Evolutionary conservation across 2,888 invertebrate species (phyloP), one percentile per base, ranked within the genome.

Genomic region (Ceraclea dissimilis): DNA sequence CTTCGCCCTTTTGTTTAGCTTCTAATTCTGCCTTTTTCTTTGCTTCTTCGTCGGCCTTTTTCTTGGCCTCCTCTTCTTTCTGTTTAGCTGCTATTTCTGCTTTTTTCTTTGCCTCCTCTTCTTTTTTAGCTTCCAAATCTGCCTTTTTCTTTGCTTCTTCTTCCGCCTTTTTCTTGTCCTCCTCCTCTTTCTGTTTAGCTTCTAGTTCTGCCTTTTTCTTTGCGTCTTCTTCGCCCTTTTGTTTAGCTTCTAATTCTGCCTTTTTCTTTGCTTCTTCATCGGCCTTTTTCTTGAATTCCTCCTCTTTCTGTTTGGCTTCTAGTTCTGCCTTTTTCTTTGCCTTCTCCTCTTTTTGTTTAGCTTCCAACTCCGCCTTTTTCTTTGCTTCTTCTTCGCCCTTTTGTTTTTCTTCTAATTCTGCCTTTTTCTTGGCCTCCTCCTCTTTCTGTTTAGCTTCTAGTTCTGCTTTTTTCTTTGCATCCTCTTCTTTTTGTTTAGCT

Each of bases 1-100:
- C 58, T 49, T 53, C 63, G 62, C 63, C 39, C 49, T 31, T 34
- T 34, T 55, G 34, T 31, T 33, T 26, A 13, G 19, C 55, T 22
- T 60, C 48, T 54, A 50, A 50, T 60, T 61, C 61, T 57, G 62
- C 61, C 59, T 64, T 58, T 60, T 63, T 56, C 34, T 62, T 55
- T 33, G 52, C 19, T 34, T 51, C 44, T 20, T 44, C 44, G 60
- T 56, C 47, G 43, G 51, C 61, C 60, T 59, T 48, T 61, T 60
- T 52, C 52, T 57, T 52, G 60, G 59, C 39, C 52, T 57, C 16
- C 48, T 51, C 49, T 57, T 57, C 51, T 2, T 20, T 5, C 8
- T 13, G 22, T 54, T 39, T 50, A 10, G n/a, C 26, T 6, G 49
- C 6, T 47, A 49, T 57, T 54, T 43, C 49, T 44, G 8, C 13